Percentiles rank a stretch among this genome's conserved stretches.
These are phyloP conservation scores for Xenopus borealis DNA, from an alignment of 2,113 vertebrate species.

Conservation along the genomic window DNA sequence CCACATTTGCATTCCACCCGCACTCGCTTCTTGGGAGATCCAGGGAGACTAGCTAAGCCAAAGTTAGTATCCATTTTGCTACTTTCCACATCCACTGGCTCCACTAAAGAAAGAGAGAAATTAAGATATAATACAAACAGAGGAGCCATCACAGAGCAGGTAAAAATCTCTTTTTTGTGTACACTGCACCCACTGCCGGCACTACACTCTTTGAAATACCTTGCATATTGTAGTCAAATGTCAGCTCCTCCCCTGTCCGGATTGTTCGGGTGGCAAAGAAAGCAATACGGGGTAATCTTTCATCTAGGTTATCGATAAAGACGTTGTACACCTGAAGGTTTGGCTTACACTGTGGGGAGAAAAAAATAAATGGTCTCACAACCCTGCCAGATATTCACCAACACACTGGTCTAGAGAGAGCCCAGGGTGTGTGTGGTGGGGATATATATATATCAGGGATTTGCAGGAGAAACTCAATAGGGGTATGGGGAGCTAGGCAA, in stretches of 20 bases:
- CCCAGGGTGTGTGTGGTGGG: no score
- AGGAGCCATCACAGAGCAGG: no score
- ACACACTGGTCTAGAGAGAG: no score
- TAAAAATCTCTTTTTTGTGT: no score
- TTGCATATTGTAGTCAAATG: conserved; percentile 94
- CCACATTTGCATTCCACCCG: conserved; percentile 86
- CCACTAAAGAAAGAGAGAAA: conserved; percentile 63
- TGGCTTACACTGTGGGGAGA: conserved; percentile 76
- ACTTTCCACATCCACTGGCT: conserved; percentile 83
- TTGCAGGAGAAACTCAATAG: background rate
- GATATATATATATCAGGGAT: no score
- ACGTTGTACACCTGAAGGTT: conserved; percentile 93
- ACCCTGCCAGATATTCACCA: no score
- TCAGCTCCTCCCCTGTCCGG: conserved; percentile 85
- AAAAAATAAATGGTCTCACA: conserved; percentile 2
- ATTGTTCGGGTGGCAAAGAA: conserved; percentile 82
- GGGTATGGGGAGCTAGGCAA: conserved; percentile 4
- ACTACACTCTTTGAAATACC: conserved; percentile 46
- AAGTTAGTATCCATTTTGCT: conserved; percentile 87
- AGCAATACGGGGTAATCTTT: conserved; percentile 83
- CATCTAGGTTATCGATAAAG: conserved; percentile 88
- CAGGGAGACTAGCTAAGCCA: conserved; percentile 66
- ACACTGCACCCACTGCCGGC: background rate
- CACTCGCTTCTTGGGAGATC: conserved; percentile 77
- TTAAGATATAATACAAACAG: no score